Base-by-base conservation (phyloP, 1,140 invertebrate species). In the Ceratitis capitata region DNA sequence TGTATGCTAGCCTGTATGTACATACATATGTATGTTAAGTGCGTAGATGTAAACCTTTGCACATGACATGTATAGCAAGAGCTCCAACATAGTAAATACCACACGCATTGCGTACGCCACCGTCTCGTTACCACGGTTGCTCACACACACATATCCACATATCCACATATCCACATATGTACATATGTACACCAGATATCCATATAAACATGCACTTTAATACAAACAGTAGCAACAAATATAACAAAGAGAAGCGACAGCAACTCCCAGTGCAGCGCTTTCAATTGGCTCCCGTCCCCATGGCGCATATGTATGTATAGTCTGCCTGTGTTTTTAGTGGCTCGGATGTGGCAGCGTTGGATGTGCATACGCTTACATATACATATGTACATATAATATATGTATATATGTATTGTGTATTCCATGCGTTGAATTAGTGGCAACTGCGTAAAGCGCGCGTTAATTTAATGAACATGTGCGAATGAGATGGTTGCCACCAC, bases 391-490 rank as follows among this genome's bases (percentile, higher is more conserved):
- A 19, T 69, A 6, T 69, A 7, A n/a, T 61, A 12, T 61, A 26
- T 26, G 35, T 69, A 69, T 69, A 16, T 69, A 39, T 39, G 42
- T 64, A 64, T 6, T 42, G 35, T 39, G 61, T 19, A 5, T 39
- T 29, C 32, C 32, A 78, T 23, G 9, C 39, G 39, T 78, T 47
- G 69, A 78, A 35, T 83, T 83, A 83, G 82, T 32, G 26, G 49
- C 45, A 42, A 84, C 29, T 35, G 56, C 47, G 51, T 35, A 61
- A 61, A 35, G 56, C 53, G 83, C 83, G 56, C 56, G 56, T 45
- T 84, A 84, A 84, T 84, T 84, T 84, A 84, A 84, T 84, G 83
- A 84, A 56, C 51, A 61, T 84, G 83, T 84, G 83, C 58, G 83
- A 83, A 83, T 83, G 82, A 83, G 82, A 83, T 83, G 82, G 49